Evolutionary conservation across 2,888 invertebrate species (phyloP).

Genomic region (Apotomis betuletana): DNA sequence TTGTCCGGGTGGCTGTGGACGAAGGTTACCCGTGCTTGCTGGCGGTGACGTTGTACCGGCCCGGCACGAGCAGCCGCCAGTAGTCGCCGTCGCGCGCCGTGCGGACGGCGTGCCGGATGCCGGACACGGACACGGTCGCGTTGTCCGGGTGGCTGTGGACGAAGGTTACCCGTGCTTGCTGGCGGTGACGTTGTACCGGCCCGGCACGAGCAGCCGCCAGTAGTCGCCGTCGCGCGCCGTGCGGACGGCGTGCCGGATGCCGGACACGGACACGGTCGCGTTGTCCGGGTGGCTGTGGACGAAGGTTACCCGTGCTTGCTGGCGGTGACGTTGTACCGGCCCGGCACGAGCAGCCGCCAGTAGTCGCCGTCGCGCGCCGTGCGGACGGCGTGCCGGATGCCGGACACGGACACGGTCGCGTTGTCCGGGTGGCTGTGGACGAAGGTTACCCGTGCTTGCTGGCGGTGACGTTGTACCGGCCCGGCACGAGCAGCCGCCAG

Average conservation of each 20-base stretch:
- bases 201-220: conserved; percentile 95
- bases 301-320: conserved; percentile 87
- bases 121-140: conserved; percentile 89
- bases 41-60: conserved; percentile 91
- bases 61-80: conserved; percentile 95
- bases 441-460: conserved; percentile 87
- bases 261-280: conserved; percentile 89
- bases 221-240: conserved; percentile 92
- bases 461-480: conserved; percentile 91
- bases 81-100: conserved; percentile 92
- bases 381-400: conserved; percentile 88
- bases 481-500: conserved; percentile 95
- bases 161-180: conserved; percentile 87
- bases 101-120: conserved; percentile 88
- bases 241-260: conserved; percentile 88
- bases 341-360: conserved; percentile 95
- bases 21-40: conserved; percentile 87
- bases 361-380: conserved; percentile 92
- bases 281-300: conserved; percentile 90
- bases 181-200: conserved; percentile 91
- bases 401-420: conserved; percentile 89
- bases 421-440: conserved; percentile 90
- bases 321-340: conserved; percentile 91
- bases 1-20: conserved; percentile 90
- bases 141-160: conserved; percentile 90